Evolutionary conservation across 2,113 vertebrate genomes (phyloP), one percentile per base, ranked within the genome.

Genomic region (Oncorhynchus tshawytscha): DNA sequence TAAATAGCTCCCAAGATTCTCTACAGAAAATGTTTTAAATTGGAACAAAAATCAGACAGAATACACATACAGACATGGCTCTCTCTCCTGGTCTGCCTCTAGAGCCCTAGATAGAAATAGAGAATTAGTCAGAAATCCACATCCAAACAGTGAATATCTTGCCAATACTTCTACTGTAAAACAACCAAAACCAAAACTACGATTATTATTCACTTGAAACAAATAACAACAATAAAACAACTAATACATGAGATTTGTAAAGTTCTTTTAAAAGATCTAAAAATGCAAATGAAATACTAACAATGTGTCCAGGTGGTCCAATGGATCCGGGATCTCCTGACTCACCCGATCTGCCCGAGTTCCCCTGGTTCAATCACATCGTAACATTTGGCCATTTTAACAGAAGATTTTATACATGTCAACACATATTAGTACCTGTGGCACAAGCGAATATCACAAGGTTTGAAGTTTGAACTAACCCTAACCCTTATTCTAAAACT

Each of bases 291-390:
- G 15, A 13, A 15, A 18, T 4, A 27, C 77, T 81, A 85, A 98
- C 96, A 91, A 25, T 89, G 82, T 90, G 88, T 89, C 96, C 96
- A 57, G 90, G 5, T 73, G 80, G 75, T 45, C 97, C 97, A 2
- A 16, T 77, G 0, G 91, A 92, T 77, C 97, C 97, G 25, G 85
- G 60, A 39, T 68, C 64, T 75, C 96, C 97, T 0, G 48, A 1
- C 1, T 76, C 71, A 78, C 95, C 96, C 20, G 89, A 3, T 20
- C 3, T 45, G 13, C 95, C 95, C 29, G 94, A 76, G 88, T 92
- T 91, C 1, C 94, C 96, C 96, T 97, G 85, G 77, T 27, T 62
- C n/a, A 62, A 62, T 22, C n/a, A 62, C 13, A 62, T 62, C n/a
- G 39, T 11, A 45, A 45, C 39, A 24, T 62, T 9, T 5, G 16